phyloP scores from a whole-genome alignment of 2,113 vertebrate genomes.

The Daubentonia madagascariensis region DNA sequence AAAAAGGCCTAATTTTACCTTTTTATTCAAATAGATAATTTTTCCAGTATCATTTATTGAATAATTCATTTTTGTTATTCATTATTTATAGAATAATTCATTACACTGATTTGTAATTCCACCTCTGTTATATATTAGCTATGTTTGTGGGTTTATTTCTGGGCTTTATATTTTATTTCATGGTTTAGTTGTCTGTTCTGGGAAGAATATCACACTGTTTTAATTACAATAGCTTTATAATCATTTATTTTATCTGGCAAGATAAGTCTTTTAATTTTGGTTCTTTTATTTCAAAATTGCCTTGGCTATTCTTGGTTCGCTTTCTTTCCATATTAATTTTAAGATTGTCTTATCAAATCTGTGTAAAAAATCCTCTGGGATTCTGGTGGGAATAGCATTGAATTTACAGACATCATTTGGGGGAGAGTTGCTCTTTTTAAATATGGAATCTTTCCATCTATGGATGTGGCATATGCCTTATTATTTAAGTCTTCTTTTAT shows the following conservation, averaged over 20 bases:
- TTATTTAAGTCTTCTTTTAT: background rate
- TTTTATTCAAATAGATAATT: background rate
- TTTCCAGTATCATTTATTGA: background rate
- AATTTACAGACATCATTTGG: background rate
- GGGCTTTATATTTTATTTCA: background rate
- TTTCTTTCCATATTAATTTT: slow-evolving; percentile 12
- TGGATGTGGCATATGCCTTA: background rate
- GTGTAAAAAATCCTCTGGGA: background rate
- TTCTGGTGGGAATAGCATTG: background rate
- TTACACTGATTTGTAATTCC: slow-evolving; percentile 1
- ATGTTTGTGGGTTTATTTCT: background rate
- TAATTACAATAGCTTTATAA: slow-evolving; percentile 23
- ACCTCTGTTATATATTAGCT: background rate
- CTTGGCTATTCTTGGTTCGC: background rate
- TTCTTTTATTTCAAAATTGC: background rate
- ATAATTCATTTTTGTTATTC: background rate
- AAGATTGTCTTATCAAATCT: background rate
- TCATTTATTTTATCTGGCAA: background rate
- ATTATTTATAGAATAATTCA: slow-evolving; percentile 11
- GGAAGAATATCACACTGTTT: background rate
- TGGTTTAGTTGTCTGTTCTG: background rate
- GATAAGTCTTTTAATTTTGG: background rate
- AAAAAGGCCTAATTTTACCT: background rate
- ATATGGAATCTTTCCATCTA: background rate
- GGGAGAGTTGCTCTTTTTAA: background rate